phyloP scores from a whole-genome alignment of 1,140 invertebrate species.

The Drosophila orosa region DNA sequence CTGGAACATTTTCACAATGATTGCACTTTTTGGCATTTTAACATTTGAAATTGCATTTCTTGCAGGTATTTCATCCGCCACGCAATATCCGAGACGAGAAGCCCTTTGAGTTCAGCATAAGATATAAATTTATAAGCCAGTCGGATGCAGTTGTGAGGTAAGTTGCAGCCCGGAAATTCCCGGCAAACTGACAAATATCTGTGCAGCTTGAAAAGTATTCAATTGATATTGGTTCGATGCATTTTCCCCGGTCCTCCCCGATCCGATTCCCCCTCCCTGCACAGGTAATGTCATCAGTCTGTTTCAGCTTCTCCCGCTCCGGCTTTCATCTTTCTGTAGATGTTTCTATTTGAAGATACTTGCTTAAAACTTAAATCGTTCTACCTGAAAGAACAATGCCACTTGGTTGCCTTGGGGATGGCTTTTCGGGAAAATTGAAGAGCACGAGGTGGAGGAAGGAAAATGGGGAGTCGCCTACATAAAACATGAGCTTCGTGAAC shows the following conservation, averaged over 20 bases:
- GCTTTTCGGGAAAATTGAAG: constrained; percentile 35
- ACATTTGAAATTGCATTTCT: constrained; percentile 29
- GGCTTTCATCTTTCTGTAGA: constrained; percentile 26
- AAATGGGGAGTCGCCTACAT: constrained; percentile 46
- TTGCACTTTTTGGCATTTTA: constrained; percentile 39
- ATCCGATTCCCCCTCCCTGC: neutral
- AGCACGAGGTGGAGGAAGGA: neutral
- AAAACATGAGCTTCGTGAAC: constrained; percentile 65
- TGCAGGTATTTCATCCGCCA: constrained; percentile 88
- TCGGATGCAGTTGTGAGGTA: constrained; percentile 90
- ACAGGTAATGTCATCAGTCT: constrained; percentile 42
- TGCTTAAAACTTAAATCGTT: constrained; percentile 55
- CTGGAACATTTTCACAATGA: constrained; percentile 36
- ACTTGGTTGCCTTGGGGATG: constrained; percentile 46
- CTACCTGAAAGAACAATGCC: constrained; percentile 53
- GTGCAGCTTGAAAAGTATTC: constrained; percentile 32
- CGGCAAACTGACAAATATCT: constrained; percentile 38
- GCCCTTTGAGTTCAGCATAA: constrained; percentile 90
- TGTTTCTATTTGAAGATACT: constrained; percentile 41
- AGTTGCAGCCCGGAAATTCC: constrained; percentile 36
- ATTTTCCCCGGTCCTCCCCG: constrained; percentile 4
- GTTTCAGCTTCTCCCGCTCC: constrained; percentile 19
- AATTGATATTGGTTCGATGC: constrained; percentile 46
- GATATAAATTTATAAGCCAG: constrained; percentile 91
- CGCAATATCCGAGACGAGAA: constrained; percentile 85